These are phyloP conservation scores for Phymastichus coffea DNA, from an alignment of 1,140 invertebrate genomes.

Conservation along the genomic window DNA sequence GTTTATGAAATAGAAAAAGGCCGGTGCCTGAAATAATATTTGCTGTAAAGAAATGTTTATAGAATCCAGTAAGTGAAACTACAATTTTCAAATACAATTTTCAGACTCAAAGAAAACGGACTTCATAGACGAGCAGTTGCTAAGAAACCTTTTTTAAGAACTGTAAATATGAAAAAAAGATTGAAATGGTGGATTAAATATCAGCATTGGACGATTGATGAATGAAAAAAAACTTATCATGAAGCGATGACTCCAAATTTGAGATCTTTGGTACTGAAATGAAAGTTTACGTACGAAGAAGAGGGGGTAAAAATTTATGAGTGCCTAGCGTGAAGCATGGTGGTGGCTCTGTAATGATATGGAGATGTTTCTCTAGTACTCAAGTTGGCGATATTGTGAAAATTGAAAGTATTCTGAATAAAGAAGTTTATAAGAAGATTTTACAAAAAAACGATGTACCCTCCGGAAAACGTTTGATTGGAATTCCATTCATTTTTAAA, in stretches of 20 bases:
- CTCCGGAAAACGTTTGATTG: constrained; percentile 15
- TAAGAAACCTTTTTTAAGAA: too few species aligned
- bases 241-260: not conserved
- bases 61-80: not conserved
- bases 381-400: constrained; percentile 33
- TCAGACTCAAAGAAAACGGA: not conserved
- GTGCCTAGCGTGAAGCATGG: constrained; percentile 36
- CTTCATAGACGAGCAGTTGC: not conserved
- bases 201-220: not conserved
- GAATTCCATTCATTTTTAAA: constrained; percentile 29
- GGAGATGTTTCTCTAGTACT: constrained; percentile 29
- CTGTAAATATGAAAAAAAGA: not conserved
- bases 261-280: not conserved
- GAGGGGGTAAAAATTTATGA: constrained; percentile 18
- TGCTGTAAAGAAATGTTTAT: not conserved
- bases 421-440: constrained; percentile 32
- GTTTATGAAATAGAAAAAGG: not conserved
- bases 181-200: too few species aligned
- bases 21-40: not conserved
- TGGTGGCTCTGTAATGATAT: constrained; percentile 33
- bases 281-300: not conserved
- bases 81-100: not conserved
- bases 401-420: constrained; percentile 36
- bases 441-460: constrained; percentile 17
- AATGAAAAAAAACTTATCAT: not conserved